Evolutionary conservation across 2,888 invertebrate species (phyloP), one percentile per base, ranked within the genome.

Genomic region (Gryllus longicercus): DNA sequence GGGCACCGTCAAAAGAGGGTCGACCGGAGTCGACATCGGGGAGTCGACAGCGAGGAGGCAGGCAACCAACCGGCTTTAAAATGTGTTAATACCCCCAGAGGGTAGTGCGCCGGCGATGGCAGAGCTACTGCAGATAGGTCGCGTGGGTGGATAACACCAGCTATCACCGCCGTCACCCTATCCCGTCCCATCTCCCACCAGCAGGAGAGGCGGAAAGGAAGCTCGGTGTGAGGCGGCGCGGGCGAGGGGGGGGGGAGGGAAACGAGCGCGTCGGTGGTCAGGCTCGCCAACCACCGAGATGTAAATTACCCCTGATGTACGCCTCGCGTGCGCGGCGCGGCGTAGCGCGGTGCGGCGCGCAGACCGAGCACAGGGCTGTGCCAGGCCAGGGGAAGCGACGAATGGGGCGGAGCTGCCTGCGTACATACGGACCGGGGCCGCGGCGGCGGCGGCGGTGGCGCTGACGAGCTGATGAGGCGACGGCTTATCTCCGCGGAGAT

Each of bases 271-370:
- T 38, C 38, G 38, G 63, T 63, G n/a, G 63, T n/a, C 63, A 63
- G 63, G 63, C 63, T 63, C 63, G n/a, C 63, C 63, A 63, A 63
- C 63, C 63, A 10, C 63, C 14, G 16, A 63, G 63, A 63, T 63
- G 63, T 63, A 63, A 63, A 63, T 63, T 63, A 63, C 63, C 63
- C n/a, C 63, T 63, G 63, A 63, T 63, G 63, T 63, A 63, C 63
- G 63, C 14, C n/a, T 63, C 63, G 63, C 63, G 63, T 63, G 63
- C n/a, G 3, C 63, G 63, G 63, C 14, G 63, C 63, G 38, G 38
- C 38, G 38, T 38, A 8, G 38, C 38, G 38, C 8, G 38, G 38
- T 8, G 38, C 8, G 38, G 38, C 38, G 38, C 38, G 8, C 38
- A 38, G 38, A 38, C 38, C 38, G 38, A 8, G 38, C 4, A 8